Evolutionary conservation across 2,888 invertebrate genomes (phyloP).

Genomic region (Taphrorychus bicolor): DNA sequence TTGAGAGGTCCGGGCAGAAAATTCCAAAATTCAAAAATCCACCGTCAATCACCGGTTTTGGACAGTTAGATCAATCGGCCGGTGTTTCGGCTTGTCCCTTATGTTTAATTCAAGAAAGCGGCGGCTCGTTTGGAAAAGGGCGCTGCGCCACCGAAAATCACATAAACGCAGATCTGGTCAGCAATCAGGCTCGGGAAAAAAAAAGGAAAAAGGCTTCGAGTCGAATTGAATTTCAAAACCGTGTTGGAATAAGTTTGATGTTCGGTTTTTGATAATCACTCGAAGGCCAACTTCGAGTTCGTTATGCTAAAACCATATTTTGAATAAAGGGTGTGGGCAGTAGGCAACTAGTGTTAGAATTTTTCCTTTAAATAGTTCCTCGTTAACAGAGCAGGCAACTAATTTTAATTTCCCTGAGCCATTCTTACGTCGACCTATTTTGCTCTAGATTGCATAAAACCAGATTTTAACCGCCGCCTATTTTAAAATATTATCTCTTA

Average conservation of each 20-base stretch:
- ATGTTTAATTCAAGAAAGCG: constrained; percentile 30
- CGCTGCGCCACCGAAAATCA: constrained; percentile 18
- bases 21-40: constrained; percentile 33
- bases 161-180: constrained; percentile 6
- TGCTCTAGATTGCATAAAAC: constrained; percentile 12
- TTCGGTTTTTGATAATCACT: background rate
- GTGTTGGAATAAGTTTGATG: background rate
- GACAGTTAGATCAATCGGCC: constrained; percentile 31
- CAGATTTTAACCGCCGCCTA: constrained; percentile 22
- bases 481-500: constrained; percentile 27
- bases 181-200: background rate
- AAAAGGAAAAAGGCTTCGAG: background rate
- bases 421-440: constrained; percentile 20
- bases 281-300: too few relatives aligned
- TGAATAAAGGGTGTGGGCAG: background rate
- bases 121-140: constrained; percentile 15
- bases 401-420: constrained; percentile 18
- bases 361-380: constrained; percentile 1
- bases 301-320: too few relatives aligned
- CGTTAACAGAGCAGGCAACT: constrained; percentile 12
- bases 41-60: constrained; percentile 25
- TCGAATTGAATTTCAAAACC: background rate
- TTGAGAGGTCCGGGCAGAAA: constrained; percentile 11
- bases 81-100: constrained; percentile 32
- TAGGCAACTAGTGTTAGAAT: background rate